A percentile compares a stretch with the other conserved stretches of the same genome.
Evolutionary conservation across 2,113 vertebrate genomes (phyloP).

Genomic region (Odontophorus gujanensis): DNA sequence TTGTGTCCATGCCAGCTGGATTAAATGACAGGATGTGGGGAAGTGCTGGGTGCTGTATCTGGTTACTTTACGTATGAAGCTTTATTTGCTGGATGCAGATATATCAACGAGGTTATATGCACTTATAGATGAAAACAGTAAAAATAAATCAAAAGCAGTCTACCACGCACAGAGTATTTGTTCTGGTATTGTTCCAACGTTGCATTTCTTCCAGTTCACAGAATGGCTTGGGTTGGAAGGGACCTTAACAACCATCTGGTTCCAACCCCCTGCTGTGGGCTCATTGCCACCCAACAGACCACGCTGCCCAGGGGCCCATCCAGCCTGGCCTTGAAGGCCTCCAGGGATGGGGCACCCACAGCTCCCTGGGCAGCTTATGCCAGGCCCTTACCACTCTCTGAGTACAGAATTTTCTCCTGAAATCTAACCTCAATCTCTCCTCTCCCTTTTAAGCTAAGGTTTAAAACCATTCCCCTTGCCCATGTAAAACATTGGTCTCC

Average conservation of each 20-base stretch:
- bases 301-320: not conserved
- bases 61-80: constrained; percentile 54
- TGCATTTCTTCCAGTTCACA: constrained; percentile 58
- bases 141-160: constrained; percentile 56
- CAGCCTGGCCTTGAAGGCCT: not conserved
- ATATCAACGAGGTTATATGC: not conserved
- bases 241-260: not conserved
- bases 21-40: constrained; percentile 75
- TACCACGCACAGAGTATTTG: constrained; percentile 32
- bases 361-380: not conserved
- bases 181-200: constrained; percentile 47
- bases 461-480: not conserved
- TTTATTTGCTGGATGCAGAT: constrained; percentile 42
- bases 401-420: not conserved
- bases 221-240: not conserved
- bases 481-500: not conserved
- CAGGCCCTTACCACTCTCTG: not conserved
- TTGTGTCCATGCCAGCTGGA: constrained; percentile 50
- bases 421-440: not conserved
- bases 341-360: not conserved
- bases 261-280: not conserved
- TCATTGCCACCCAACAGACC: not conserved
- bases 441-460: not conserved
- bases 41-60: constrained; percentile 45
- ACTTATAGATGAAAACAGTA: constrained; percentile 1